These are phyloP conservation scores for Acipenser oxyrinchus DNA, from an alignment of 2,797 vertebrate species.

Conservation along the genomic window DNA sequence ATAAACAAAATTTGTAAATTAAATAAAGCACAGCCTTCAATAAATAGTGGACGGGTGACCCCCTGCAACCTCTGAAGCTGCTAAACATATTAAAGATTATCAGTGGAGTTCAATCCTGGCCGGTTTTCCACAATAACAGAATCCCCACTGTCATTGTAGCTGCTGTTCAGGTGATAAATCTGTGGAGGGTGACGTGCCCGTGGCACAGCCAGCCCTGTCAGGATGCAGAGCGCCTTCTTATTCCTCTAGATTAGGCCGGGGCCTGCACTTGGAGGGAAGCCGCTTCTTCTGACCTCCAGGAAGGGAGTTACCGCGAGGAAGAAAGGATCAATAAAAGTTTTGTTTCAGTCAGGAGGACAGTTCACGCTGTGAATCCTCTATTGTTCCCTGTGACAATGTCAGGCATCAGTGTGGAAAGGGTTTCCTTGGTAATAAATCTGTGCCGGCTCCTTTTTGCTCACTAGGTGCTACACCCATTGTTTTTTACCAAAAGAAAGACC, in stretches of 20 bases:
- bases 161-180: constrained; percentile 47
- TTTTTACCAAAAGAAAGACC: constrained; percentile 47
- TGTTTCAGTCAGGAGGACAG: constrained; percentile 21
- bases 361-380: constrained; percentile 61
- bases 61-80: constrained; percentile 1
- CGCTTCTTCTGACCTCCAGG: constrained; percentile 58
- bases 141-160: constrained; percentile 30
- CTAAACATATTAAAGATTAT: constrained; percentile 5
- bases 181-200: constrained; percentile 45
- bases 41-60: background rate
- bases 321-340: constrained; percentile 49
- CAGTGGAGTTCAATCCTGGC: background rate
- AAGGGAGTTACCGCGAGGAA: constrained; percentile 73
- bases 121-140: constrained; percentile 1
- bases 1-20: background rate
- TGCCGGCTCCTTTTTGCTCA: constrained; percentile 46
- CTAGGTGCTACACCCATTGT: constrained; percentile 30
- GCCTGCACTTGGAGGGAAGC: constrained; percentile 38
- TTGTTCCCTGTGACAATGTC: constrained; percentile 65
- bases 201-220: constrained; percentile 57
- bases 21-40: background rate
- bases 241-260: constrained; percentile 53
- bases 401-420: constrained; percentile 42
- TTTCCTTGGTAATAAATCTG: constrained; percentile 80
- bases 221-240: constrained; percentile 48